Percentiles rank a stretch among this genome's conserved stretches.
Conservation (phyloP, 2,113 vertebrate genomes). For the Microcebus griseorufus region DNA sequence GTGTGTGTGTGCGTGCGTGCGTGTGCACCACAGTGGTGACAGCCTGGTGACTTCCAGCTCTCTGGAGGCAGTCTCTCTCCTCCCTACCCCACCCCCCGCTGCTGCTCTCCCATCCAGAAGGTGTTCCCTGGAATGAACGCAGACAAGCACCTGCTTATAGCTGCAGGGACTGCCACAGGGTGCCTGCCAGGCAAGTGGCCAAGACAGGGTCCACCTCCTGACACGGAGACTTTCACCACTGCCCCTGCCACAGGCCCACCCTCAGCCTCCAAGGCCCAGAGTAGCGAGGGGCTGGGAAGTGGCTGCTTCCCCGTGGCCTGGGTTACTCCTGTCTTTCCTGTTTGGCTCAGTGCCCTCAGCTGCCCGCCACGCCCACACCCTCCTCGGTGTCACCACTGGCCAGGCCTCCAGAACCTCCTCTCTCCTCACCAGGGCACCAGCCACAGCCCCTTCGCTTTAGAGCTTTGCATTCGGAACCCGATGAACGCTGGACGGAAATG, state of each 20-base stretch:
- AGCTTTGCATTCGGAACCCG: not conserved
- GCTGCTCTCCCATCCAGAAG: not conserved
- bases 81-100: too few relatives aligned
- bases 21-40: accelerated
- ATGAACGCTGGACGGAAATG: not conserved
- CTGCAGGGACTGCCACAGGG: not conserved
- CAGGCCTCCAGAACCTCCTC: not conserved
- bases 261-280: not conserved
- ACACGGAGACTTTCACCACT: not conserved
- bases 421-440: not conserved
- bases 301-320: not conserved
- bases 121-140: not conserved
- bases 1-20: not conserved
- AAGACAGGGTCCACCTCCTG: not conserved
- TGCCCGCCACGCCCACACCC: not conserved
- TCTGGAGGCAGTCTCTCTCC: not conserved
- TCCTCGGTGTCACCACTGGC: not conserved
- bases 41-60: not conserved
- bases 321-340: not conserved
- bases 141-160: not conserved
- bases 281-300: not conserved
- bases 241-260: not conserved
- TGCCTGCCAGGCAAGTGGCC: not conserved
- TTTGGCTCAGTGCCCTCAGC: not conserved
- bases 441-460: not conserved